phyloP scores from a whole-genome alignment of 2,888 invertebrate species.

The Minunthozetes semirufus region DNA sequence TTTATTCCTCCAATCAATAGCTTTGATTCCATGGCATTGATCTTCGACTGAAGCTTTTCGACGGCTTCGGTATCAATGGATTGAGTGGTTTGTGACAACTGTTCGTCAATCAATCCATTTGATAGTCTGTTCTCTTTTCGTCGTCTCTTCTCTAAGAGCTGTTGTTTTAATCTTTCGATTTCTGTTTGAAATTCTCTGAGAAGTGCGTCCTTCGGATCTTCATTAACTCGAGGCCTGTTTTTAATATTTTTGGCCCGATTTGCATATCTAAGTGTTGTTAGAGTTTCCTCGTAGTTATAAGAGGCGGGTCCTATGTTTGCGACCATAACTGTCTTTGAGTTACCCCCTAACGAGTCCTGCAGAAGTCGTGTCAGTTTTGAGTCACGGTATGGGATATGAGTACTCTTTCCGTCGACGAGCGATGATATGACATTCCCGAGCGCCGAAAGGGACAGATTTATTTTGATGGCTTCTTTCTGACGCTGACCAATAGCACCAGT shows the following conservation, averaged over 20 bases:
- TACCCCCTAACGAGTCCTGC: conserved; percentile 96
- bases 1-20: conserved; percentile 89
- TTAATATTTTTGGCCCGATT: conserved; percentile 97
- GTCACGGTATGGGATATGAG: conserved; percentile 94
- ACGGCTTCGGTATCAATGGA: conserved; percentile 35
- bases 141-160: conserved; percentile 44
- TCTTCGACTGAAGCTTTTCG: conserved; percentile 36
- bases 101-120: conserved; percentile 16
- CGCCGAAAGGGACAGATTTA: conserved; percentile 93
- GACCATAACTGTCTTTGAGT: conserved; percentile 98
- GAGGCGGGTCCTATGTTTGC: conserved; percentile 97
- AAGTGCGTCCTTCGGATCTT: conserved; percentile 97
- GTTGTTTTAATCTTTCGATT: conserved; percentile 57
- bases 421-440: conserved; percentile 97
- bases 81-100: neutral
- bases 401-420: conserved; percentile 80
- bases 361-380: conserved; percentile 91
- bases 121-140: neutral
- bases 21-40: conserved; percentile 74
- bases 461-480: conserved; percentile 91
- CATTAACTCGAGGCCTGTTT: conserved; percentile 96
- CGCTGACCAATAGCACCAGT: conserved; percentile 90
- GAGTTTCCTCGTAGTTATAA: conserved; percentile 94
- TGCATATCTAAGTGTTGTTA: conserved; percentile 92
- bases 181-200: conserved; percentile 90